Evolutionary conservation across 2,888 invertebrate genomes (phyloP), one percentile per base, ranked within the genome.

Genomic region (Orthosia gothica): DNA sequence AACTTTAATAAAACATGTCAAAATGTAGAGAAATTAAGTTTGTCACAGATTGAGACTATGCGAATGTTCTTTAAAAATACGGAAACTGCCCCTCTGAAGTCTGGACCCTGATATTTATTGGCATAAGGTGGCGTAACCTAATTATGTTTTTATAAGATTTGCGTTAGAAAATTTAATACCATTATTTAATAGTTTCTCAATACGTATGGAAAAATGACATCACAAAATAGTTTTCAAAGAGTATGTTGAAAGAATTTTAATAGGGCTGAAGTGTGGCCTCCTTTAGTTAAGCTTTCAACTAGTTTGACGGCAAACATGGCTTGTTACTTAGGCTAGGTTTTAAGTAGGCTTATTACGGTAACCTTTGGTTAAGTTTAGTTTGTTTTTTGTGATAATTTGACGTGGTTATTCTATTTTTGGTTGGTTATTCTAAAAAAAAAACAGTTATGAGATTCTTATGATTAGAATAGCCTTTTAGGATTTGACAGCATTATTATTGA

Each of bases 231-330:
- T 72, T 73, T 47, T 12, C 16, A 58, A 71, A 73, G 40, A 70
- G 68, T 65, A 76, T 70, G 52, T 16, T 52, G 45, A 70, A 82
- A 72, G 58, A 72, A 77, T 76, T 77, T 79, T 68, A 80, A 82
- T 80, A 67, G 54, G 59, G 45, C 15, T 23, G 12, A 55, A 74
- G 61, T 75, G 59, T 59, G 55, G 20, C 13, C 45, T 50, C 32
- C 18, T 71, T 70, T 52, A 57, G 62, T 73, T 70, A 52, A 54
- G 62, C 64, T 70, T 70, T 70, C n/a, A 62, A 68, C 61, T 71
- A 58, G 72, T 71, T 74, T 76, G 76, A 74, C 76, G 62, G 72
- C 50, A 32, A 74, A 76, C 79, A 81, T 73, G 82, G 47, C 52
- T 71, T 74, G 74, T 68, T 70, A 76, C 70, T 83, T 15, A 74